phyloP scores from a whole-genome alignment of 2,113 vertebrate species.

The Henicopernis longicauda region DNA sequence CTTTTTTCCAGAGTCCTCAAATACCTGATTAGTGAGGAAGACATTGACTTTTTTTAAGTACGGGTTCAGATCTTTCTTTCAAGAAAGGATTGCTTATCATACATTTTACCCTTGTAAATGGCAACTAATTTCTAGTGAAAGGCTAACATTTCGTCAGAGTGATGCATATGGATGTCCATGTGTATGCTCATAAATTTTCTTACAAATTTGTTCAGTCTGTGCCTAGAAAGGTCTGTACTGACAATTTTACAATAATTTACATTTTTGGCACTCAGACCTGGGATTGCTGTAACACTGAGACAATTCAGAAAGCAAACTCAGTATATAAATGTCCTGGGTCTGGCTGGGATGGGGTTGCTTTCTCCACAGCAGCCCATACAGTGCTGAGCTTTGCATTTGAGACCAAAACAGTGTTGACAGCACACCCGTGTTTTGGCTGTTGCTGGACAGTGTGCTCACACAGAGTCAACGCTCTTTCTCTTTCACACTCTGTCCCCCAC shows the following conservation, averaged over 20 bases:
- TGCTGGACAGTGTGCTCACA: not conserved
- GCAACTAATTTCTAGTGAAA: not conserved
- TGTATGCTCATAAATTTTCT: not conserved
- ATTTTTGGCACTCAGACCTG: not conserved
- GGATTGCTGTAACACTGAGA: not conserved
- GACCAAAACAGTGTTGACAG: not conserved
- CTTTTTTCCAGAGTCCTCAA: not conserved
- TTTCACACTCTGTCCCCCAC: not conserved
- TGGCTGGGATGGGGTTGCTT: not conserved
- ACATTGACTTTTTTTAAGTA: not conserved
- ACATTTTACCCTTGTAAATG: not conserved
- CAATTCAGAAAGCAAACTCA: not conserved
- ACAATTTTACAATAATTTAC: not conserved
- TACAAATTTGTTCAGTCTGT: not conserved
- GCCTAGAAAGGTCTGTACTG: not conserved
- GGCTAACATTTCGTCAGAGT: not conserved
- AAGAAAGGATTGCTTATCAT: not conserved
- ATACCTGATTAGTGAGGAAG: not conserved
- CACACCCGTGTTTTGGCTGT: not conserved
- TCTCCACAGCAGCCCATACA: not conserved
- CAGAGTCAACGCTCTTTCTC: not conserved
- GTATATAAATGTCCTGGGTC: accelerated
- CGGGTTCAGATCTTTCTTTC: not conserved
- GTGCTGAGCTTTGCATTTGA: not conserved
- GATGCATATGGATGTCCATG: not conserved